Conservation (phyloP, 2,888 invertebrate genomes). For the Tenodera sinensis region DNA sequence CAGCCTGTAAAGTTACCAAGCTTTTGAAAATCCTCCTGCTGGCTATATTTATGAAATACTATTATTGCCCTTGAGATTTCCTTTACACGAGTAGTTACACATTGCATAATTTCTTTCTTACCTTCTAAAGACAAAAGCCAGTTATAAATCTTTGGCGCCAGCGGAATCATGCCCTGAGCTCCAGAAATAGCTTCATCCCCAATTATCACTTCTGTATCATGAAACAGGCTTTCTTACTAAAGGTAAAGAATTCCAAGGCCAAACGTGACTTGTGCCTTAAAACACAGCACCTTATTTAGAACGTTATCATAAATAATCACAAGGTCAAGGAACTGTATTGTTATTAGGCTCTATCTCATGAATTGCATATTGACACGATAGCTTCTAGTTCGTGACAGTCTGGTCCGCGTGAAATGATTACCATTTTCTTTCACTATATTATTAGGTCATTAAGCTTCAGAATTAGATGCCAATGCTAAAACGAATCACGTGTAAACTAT, state of each 20-base stretch:
- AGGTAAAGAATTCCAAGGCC: background rate
- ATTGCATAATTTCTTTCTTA: background rate
- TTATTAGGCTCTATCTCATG: background rate
- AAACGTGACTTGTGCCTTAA: background rate
- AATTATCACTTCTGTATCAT: background rate
- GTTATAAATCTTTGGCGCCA: background rate
- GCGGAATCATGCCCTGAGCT: background rate
- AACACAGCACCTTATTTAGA: background rate
- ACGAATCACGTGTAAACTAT: no score
- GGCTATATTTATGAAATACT: no score
- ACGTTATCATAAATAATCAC: background rate
- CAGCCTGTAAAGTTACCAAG: no score
- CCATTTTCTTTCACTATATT: no score
- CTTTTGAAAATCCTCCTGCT: no score
- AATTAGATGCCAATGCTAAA: no score
- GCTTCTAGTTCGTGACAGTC: background rate
- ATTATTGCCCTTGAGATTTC: background rate
- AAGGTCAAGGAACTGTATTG: background rate
- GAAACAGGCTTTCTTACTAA: background rate
- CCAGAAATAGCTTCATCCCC: background rate
- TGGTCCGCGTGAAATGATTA: no score
- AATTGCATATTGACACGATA: background rate
- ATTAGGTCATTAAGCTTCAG: no score
- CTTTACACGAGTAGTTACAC: background rate
- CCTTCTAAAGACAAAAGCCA: background rate